These are phyloP conservation scores for Zaprionus ornatus DNA, from an alignment of 1,140 invertebrate genomes.

Conservation along the genomic window DNA sequence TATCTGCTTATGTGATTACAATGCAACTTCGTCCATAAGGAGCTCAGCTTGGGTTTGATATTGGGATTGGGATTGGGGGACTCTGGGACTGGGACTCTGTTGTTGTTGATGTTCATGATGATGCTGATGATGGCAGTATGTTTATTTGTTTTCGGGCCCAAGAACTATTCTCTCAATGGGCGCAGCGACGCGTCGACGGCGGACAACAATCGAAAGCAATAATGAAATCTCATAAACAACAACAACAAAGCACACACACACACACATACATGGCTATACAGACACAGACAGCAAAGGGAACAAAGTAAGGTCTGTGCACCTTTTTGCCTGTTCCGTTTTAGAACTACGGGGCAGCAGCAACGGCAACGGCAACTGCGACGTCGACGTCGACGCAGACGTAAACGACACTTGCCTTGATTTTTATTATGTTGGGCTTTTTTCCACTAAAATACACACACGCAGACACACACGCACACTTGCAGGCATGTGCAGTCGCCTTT, in stretches of 20 bases:
- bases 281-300: conserved; percentile 6
- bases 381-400: conserved; percentile 18
- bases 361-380: conserved; percentile 9
- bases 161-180: conserved; percentile 67
- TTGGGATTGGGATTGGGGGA: conserved; percentile 25
- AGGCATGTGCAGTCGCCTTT: conserved; percentile 42
- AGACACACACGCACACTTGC: neutral
- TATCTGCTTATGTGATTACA: conserved; percentile 78
- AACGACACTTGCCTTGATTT: conserved; percentile 81
- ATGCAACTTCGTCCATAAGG: conserved; percentile 42
- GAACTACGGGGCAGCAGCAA: conserved; percentile 9
- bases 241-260: conserved; percentile 41
- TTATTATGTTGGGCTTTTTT: conserved; percentile 79
- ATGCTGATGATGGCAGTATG: conserved; percentile 47
- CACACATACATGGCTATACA: conserved; percentile 26
- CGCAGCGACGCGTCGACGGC: conserved; percentile 7
- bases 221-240: conserved; percentile 79
- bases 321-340: conserved; percentile 31
- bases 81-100: conserved; percentile 11
- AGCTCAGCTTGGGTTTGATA: conserved; percentile 25
- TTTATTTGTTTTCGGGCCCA: conserved; percentile 73
- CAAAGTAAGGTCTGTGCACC: conserved; percentile 29
- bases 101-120: conserved; percentile 32
- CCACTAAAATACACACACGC: conserved; percentile 22
- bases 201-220: conserved; percentile 78